phyloP scores from a whole-genome alignment of 2,797 vertebrate species.

The Danio kyathit region DNA sequence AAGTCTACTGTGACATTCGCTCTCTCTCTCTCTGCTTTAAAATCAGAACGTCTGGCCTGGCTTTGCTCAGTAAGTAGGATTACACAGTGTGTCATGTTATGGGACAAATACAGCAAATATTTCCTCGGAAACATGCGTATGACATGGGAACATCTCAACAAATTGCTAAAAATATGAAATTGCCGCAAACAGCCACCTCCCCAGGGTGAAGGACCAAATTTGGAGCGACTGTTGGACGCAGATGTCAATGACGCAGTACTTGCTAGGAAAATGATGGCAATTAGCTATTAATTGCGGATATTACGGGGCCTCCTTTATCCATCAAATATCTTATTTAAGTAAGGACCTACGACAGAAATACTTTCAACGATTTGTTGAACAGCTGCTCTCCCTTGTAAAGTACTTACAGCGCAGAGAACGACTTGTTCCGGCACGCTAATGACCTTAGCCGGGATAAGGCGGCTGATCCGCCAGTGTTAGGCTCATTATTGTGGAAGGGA shows the following conservation, averaged over 20 bases:
- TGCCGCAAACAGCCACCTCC: neutral
- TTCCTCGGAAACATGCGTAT: neutral
- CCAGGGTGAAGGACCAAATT: neutral
- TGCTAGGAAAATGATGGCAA: constrained; percentile 50
- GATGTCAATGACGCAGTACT: constrained; percentile 38
- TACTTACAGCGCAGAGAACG: constrained; percentile 69
- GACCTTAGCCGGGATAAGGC: constrained; percentile 76
- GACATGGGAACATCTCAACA: neutral
- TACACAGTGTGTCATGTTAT: neutral
- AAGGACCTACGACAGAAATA: constrained; percentile 64
- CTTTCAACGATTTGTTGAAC: constrained; percentile 69
- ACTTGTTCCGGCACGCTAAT: constrained; percentile 74
- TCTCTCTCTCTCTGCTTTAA: neutral
- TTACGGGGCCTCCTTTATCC: constrained; percentile 57
- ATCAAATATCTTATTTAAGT: constrained; percentile 59
- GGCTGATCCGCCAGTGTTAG: constrained; percentile 73
- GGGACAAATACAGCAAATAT: constrained; percentile 2
- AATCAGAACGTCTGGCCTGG: neutral
- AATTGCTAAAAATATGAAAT: constrained; percentile 23
- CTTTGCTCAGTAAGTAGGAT: neutral
- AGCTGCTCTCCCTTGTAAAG: constrained; percentile 76
- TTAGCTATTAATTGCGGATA: constrained; percentile 64
- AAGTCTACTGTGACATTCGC: neutral
- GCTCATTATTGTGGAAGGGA: constrained; percentile 77
- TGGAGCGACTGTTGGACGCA: constrained; percentile 11